Conservation (phyloP, 2,797 vertebrate genomes). For the Alouatta caraya region DNA sequence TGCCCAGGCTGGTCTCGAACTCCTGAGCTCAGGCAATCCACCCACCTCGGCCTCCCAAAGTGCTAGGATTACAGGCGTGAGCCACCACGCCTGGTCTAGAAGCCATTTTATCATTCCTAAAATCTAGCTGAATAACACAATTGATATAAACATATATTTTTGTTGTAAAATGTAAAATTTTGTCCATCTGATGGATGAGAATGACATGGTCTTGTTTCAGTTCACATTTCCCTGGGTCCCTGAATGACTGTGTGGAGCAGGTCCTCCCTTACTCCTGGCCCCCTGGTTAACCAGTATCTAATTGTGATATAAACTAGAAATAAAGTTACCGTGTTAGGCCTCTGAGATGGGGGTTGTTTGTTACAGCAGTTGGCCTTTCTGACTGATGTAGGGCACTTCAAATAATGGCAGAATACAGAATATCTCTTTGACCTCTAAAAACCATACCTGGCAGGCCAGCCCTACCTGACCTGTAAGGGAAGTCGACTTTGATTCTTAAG, state of each 20-base stretch:
- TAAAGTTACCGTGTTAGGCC: background rate
- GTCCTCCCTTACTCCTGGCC: fast-evolving
- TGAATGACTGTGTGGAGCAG: background rate
- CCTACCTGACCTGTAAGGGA: background rate
- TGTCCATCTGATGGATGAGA: background rate
- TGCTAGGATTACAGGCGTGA: too few species aligned
- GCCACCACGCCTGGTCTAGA: background rate
- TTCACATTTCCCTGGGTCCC: background rate
- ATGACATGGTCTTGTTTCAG: background rate
- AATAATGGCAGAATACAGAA: background rate
- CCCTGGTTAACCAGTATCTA: background rate
- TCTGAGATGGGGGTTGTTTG: background rate
- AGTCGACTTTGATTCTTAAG: background rate
- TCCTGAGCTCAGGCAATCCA: too few species aligned
- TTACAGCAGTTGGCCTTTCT: background rate
- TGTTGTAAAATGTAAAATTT: background rate
- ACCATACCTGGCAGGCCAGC: background rate
- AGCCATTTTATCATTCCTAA: background rate
- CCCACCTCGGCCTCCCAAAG: too few species aligned
- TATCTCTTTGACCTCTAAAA: background rate
- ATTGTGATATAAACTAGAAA: background rate
- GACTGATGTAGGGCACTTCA: background rate
- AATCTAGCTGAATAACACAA: background rate
- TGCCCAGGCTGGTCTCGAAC: too few species aligned
- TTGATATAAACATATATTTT: background rate